phyloP scores from a whole-genome alignment of 2,797 vertebrate genomes.

The Buphagus erythrorhynchus region DNA sequence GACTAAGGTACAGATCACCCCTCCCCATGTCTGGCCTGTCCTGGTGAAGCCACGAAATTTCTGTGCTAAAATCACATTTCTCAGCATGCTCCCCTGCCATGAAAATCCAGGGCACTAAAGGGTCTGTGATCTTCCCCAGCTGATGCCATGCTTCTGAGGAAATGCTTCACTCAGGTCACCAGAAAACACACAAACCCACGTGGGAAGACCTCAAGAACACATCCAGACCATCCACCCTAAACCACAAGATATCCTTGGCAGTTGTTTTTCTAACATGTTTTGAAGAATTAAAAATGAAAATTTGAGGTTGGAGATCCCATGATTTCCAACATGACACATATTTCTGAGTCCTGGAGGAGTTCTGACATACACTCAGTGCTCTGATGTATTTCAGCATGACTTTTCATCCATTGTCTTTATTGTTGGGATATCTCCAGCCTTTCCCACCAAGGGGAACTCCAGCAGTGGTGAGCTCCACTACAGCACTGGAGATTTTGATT shows the following conservation, averaged over 20 bases:
- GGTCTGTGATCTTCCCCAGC: neutral
- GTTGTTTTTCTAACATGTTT: neutral
- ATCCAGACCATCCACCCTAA: neutral
- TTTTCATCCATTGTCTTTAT: neutral
- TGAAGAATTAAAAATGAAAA: neutral
- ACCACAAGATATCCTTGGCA: neutral
- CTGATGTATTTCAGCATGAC: neutral
- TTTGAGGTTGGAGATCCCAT: neutral
- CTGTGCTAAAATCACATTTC: neutral
- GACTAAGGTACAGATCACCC: neutral
- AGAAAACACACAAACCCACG: neutral
- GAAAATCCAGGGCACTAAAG: neutral
- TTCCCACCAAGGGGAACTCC: neutral
- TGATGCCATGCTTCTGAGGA: neutral
- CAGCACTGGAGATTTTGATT: neutral
- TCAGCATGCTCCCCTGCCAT: rapidly evolving
- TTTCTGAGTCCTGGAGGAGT: neutral
- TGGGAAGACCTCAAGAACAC: neutral
- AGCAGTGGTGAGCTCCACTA: neutral
- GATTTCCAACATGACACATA: rapidly evolving
- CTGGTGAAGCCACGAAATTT: neutral
- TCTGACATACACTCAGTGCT: neutral
- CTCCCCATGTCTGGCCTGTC: rapidly evolving
- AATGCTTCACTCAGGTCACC: neutral
- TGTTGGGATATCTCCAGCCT: neutral